Base-by-base conservation (phyloP, 2,113 vertebrate species). In the Strix aluco region DNA sequence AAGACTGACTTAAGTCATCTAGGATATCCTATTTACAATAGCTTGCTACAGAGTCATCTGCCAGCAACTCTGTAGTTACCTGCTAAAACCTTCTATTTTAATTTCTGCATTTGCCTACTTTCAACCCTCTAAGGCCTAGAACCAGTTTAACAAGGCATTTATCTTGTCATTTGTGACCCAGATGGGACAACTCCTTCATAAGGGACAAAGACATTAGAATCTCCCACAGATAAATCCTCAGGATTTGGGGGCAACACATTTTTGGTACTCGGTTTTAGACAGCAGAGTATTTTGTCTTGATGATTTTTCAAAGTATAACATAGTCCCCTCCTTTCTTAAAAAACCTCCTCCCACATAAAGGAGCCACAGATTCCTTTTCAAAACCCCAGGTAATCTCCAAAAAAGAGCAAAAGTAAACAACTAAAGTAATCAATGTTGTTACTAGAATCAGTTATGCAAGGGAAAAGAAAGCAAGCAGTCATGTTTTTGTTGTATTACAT, bases 71-170 rank as follows among this genome's bases (percentile, higher is more conserved):
- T 97, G 81, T 95, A 95, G 78, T 97, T 97, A 97, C 86, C 91
- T 94, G 25, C 94, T 96, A 95, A 92, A 95, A 79, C 92, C 95
- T 95, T 97, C 83, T 78, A 95, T 90, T 97, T 81, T 95, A 95
- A 95, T 95, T 92, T 91, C 70, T 94, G 49, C 89, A 95, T 97
- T 97, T 97, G 95, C 92, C 89, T 96, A 94, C 96, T 97, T 97
- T 95, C 94, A 97, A 92, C 92, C 83, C 94, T 97, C 73, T 97
- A 55, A 92, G 88, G 94, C 55, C 81, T 82, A 88, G 81, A 97
- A 97, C 96, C 94, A 85, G 97, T 94, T 89, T 73, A 91, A 92
- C 96, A 70, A 77, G 92, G 40, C 81, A 82, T 94, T 96, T 94
- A 94, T 94, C 91, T 96, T 94, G 27, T 77, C 81, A 73, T 88